phyloP scores from a whole-genome alignment of 2,888 invertebrate genomes.

The Axea sp. region DNA sequence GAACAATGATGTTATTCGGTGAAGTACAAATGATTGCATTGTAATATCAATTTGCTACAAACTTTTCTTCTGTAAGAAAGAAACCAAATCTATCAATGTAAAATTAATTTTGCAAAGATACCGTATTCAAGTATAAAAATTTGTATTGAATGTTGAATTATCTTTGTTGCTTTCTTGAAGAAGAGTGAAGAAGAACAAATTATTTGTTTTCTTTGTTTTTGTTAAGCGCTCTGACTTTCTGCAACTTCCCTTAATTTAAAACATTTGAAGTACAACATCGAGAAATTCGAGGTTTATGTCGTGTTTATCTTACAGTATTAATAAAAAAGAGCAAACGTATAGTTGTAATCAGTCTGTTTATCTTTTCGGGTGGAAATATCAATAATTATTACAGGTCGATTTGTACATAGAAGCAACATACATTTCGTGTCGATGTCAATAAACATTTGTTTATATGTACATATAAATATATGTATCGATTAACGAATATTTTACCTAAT shows the following conservation, averaged over 20 bases:
- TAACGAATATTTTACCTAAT: too few species aligned
- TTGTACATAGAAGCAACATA: constrained; percentile 37
- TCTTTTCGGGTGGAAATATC: constrained; percentile 36
- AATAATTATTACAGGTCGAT: constrained; percentile 26
- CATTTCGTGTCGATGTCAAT: constrained; percentile 28
- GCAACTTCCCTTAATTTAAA: constrained; percentile 12
- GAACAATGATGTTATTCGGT: constrained; percentile 23
- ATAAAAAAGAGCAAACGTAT: constrained; percentile 41
- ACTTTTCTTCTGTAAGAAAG: constrained; percentile 29
- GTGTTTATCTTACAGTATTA: constrained; percentile 40
- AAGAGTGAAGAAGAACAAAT: constrained; percentile 18
- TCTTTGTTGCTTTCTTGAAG: constrained; percentile 36
- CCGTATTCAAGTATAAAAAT: neutral
- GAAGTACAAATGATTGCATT: constrained; percentile 43
- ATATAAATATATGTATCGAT: too few species aligned
- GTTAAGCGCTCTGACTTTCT: constrained; percentile 19
- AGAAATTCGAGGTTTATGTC: constrained; percentile 54
- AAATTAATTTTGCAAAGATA: neutral
- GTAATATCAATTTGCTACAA: constrained; percentile 19
- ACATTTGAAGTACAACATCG: constrained; percentile 47
- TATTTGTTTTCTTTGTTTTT: constrained; percentile 6
- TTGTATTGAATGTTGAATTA: neutral
- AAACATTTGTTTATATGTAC: too few species aligned
- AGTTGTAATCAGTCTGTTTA: constrained; percentile 53
- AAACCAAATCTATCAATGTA: neutral